Evolutionary conservation across 64 coral and sea anemone genomes (phyloP), one percentile per base, ranked within the genome.

Genomic region (Trachythela sp.): DNA sequence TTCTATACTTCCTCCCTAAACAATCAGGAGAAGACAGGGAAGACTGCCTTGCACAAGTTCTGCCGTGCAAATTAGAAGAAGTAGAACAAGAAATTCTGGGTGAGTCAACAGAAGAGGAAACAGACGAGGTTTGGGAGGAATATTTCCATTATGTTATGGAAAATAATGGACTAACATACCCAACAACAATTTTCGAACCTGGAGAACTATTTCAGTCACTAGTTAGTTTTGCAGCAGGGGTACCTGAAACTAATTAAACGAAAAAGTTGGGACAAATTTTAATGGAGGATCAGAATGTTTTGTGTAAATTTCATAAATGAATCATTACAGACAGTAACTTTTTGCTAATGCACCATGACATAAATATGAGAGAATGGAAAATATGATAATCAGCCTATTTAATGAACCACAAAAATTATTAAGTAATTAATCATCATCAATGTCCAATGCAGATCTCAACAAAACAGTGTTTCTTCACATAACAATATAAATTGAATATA

Each of bases 121-220:
- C 13, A 32, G 22, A 40, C 26, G 42, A 42, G 38, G 39, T 88
- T 20, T 88, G 58, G 58, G 87, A 88, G 41, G 87, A 88, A 29
- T 88, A 88, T 41, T 72, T 71, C 38, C 32, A 68, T 24, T 88
- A 88, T 71, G 58, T 88, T 35, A 88, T 88, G 87, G 58, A 88
- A 68, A 88, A 68, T 68, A 88, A 88, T 88, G 56, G 4, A 24
- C 26, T 64, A n/a, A 64, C 56, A 64, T 64, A 64, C 26, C 56
- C 56, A 64, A 26, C 56, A 64, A 64, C 56, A 64, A 64, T 64
- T 64, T 9, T 27, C 22, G 17, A 51, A 59, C 36, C 45, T 39
- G 43, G 84, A 85, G 49, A 85, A 30, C 40, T 85, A 48, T 85
- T 85, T 85, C 84, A 85, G 31, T 29, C 41, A 85, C 87, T 89